A percentile compares a stretch with the other conserved stretches of the same genome.
These are phyloP conservation scores for Syrrhaptes paradoxus DNA, from an alignment of 2,113 vertebrate genomes.

Conservation along the genomic window DNA sequence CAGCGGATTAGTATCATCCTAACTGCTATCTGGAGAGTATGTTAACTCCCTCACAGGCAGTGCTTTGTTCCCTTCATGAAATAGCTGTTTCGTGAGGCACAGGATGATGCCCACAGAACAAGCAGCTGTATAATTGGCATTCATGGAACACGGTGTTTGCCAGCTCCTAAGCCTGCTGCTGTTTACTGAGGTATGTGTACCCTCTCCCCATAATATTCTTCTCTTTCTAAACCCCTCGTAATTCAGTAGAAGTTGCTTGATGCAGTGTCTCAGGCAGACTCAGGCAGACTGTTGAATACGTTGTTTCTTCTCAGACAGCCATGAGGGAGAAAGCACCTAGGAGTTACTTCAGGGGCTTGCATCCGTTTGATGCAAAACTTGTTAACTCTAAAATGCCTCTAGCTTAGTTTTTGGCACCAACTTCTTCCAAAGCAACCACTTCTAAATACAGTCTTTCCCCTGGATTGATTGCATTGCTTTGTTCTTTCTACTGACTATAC, in stretches of 20 bases:
- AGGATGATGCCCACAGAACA: not conserved
- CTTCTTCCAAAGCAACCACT: not conserved
- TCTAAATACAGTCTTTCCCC: not conserved
- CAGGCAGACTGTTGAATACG: not conserved
- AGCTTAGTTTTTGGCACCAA: not conserved
- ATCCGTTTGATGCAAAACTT: not conserved
- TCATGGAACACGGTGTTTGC: not conserved
- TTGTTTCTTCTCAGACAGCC: not conserved
- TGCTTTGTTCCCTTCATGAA: not conserved
- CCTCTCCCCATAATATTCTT: not conserved
- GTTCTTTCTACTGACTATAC: not conserved
- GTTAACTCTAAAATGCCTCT: not conserved
- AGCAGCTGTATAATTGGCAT: not conserved
- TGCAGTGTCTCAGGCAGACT: not conserved
- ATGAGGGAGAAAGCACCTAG: not conserved
- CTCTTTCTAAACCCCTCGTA: not conserved
- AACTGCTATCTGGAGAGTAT: not conserved
- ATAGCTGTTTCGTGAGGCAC: not conserved
- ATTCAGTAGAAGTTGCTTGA: not conserved
- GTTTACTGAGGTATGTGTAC: not conserved
- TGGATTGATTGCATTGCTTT: not conserved
- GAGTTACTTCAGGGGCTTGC: not conserved
- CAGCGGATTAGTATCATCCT: not conserved
- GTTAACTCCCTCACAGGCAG: not conserved
- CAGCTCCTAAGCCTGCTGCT: not conserved